Evolutionary conservation across 2,888 invertebrate species (phyloP), one percentile per base, ranked within the genome.

Genomic region (Epistrophe eligans): DNA sequence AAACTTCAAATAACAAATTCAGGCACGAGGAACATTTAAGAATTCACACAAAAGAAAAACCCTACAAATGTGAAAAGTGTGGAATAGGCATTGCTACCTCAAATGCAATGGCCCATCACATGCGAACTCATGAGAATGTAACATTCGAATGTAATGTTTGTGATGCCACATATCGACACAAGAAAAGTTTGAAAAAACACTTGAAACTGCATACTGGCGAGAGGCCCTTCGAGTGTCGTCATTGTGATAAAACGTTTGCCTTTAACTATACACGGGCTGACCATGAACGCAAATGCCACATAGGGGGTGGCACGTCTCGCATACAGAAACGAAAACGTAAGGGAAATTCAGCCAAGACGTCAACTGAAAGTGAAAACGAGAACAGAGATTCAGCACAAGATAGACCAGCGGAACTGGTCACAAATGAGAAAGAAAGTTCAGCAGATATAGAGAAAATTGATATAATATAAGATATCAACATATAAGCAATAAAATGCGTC

Each of bases 71-170:
- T 17, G 77, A 84, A 10, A 57, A 73, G 13, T 88, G 88, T 60
- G 81, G 79, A 10, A 70, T 40, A 7, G 55, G 50, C 11, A 82
- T 88, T 62, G 60, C 88, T 0, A 84, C 88, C 4, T 66, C 88
- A 1, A 84, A 81, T 38, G 81, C 79, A 15, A 60, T 88, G 35
- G 84, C 72, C 4, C 84, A 88, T 57, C 88, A 88, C 32, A 50
- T 79, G 55, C 88, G 88, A 35, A 64, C 82, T 28, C 88, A 88
- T 73, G 73, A 74, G 43, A 79, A 88, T 24, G 67, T 79, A 45
- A 88, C 83, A 6, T 88, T 88, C 19, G 64, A 84, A 55, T 88
- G 88, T 60, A 70, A 88, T 32, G 77, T 88, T 35, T 88, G 88
- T 11, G 64, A 55, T n/a, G 52, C 79, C 4, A 77, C 79, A 24